Evolutionary conservation across 2,888 invertebrate species (phyloP).

Genomic region (Adineta ricciae): DNA sequence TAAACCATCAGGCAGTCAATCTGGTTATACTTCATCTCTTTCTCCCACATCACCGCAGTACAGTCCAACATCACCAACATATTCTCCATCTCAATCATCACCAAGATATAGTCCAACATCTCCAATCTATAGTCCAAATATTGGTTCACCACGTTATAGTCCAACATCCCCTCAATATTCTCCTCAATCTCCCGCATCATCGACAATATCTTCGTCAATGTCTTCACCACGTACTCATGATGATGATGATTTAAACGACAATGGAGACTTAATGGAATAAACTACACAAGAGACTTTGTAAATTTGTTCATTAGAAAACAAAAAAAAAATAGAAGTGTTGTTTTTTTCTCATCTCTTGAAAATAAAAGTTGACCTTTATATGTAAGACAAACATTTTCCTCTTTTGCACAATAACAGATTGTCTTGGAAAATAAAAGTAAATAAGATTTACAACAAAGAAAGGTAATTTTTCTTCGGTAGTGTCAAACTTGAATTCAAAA

Average conservation of each 20-base stretch:
- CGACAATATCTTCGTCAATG: neutral
- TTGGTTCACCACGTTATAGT: conserved; percentile 10
- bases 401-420: neutral
- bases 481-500: no score
- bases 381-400: neutral
- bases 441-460: no score
- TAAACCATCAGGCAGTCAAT: conserved; percentile 48
- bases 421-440: no score
- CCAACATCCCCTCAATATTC: conserved; percentile 22
- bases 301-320: neutral
- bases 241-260: conserved; percentile 8
- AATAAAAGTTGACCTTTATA: neutral
- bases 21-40: conserved; percentile 35
- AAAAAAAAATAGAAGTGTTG: neutral
- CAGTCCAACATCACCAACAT: conserved; percentile 41
- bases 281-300: neutral
- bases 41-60: conserved; percentile 51
- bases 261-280: neutral
- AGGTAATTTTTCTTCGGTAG: no score
- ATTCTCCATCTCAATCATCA: conserved; percentile 44
- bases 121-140: conserved; percentile 49
- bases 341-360: neutral
- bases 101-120: conserved; percentile 35
- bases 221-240: neutral
- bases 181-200: conserved; percentile 8